These are phyloP conservation scores for Jordanella pulchra DNA, from an alignment of 2,797 vertebrate genomes.

Conservation along the genomic window DNA sequence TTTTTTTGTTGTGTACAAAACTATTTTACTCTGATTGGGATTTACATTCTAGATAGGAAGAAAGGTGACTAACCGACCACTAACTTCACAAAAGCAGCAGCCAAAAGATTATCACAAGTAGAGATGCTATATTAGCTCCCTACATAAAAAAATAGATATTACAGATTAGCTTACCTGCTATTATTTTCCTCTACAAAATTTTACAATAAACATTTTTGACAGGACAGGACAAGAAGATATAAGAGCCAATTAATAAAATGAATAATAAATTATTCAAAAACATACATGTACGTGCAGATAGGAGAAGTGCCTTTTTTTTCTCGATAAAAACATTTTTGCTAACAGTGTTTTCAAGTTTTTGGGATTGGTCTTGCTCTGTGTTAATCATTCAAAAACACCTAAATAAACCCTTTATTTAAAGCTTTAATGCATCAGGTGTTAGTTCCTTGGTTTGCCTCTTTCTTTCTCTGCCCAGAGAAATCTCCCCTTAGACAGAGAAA, in stretches of 20 bases:
- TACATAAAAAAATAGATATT: too few relatives aligned
- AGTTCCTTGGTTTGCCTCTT: neutral
- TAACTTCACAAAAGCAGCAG: neutral
- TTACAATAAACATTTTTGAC: too few relatives aligned
- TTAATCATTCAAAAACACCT: neutral
- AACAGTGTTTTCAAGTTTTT: neutral
- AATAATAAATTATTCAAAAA: too few relatives aligned
- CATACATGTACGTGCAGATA: neutral
- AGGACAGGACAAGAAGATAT: neutral
- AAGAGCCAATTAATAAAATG: neutral
- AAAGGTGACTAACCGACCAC: neutral
- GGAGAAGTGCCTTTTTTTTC: neutral
- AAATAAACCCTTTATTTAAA: neutral
- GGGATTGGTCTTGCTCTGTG: neutral
- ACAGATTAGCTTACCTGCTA: too few relatives aligned
- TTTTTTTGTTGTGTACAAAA: slow-evolving; percentile 7
- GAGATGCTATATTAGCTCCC: neutral
- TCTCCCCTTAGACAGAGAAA: too few relatives aligned
- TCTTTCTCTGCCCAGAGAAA: neutral
- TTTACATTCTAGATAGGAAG: neutral
- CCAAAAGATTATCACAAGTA: too few relatives aligned
- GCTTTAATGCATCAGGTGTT: neutral
- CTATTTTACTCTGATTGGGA: neutral
- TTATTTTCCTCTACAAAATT: too few relatives aligned
- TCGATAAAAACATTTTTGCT: neutral